Base-by-base conservation (phyloP, 2,797 vertebrate species). In the Oryzias sinensis region DNA sequence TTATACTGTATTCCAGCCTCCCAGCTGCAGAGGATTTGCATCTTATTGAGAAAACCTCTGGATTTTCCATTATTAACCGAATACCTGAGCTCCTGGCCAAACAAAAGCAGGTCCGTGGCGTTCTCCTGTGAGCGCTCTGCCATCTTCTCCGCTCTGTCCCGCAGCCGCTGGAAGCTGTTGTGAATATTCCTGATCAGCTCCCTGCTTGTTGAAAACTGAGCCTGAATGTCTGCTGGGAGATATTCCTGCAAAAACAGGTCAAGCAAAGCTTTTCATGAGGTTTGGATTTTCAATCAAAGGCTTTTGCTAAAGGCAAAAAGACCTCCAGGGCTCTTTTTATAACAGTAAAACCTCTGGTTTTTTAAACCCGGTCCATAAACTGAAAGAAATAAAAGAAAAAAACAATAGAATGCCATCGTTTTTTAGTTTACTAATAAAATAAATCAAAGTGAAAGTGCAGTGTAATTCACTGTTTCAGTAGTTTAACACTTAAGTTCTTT, bases 41-140 rank as follows among this genome's bases (percentile, higher is more conserved):
- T 62, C 56, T 52, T 58, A 66, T 53, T 62, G 76, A 49, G 40
- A 53, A 57, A 65, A 50, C 24, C 47, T 62, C 48, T 33, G 27
- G 62, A 65, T 40, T 16, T 54, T 52, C 7, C 53, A 46, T 22
- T 61, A 45, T 37, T 70, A 68, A 76, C 69, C 22, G 83, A 77
- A 73, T 84, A 95, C 97, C 97, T 98, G 44, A 99, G 89, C 77
- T 98, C 96, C 83, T 92, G 95, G 56, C 97, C 97, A 71, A 99
- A 98, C 51, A 96, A 82, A 51, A 97, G 93, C 2, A 99, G 95
- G 76, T 99, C 97, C 0, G 94, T 91, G 3, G 96, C 95, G 0
- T 96, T 98, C 57, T 97, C 96, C 4, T 94, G 94, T 2, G 97
- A 96, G 67, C 96, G 92, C 33, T 93, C 88, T 0, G 94, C 96